These are phyloP conservation scores for Tringa solitaria DNA, from an alignment of 2,113 vertebrate species.

Conservation along the genomic window DNA sequence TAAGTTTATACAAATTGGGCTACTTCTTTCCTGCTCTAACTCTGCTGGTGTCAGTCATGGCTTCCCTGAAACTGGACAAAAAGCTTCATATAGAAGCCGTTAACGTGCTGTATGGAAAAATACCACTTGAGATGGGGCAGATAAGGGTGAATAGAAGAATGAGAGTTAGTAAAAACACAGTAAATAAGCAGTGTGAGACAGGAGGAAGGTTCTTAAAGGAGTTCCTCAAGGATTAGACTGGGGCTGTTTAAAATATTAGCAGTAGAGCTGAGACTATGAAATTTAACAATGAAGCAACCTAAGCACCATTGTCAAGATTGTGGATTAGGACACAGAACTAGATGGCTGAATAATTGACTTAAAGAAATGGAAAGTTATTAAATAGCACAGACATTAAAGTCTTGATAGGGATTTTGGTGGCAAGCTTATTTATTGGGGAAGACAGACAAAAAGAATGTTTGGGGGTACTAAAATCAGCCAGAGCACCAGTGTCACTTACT, in stretches of 20 bases:
- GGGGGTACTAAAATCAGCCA: neutral
- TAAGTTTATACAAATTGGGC: neutral
- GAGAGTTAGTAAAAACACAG: neutral
- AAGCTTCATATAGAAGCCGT: neutral
- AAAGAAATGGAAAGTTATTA: neutral
- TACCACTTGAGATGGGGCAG: neutral
- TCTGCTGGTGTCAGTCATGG: neutral
- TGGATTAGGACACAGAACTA: neutral
- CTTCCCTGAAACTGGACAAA: neutral
- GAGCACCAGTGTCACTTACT: neutral
- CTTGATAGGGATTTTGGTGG: neutral
- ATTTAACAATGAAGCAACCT: neutral
- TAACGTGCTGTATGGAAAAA: neutral
- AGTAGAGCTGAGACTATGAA: neutral
- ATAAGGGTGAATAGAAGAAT: neutral
- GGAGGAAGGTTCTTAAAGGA: neutral
- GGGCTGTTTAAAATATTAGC: neutral
- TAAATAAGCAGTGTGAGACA: neutral
- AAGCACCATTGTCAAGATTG: neutral
- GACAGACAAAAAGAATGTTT: neutral
- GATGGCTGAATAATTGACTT: neutral
- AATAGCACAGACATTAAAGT: neutral
- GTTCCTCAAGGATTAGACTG: neutral
- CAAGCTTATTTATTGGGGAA: neutral
- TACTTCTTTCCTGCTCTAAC: neutral